Evolutionary conservation across 2,113 vertebrate genomes (phyloP), one percentile per base, ranked within the genome.

Genomic region (Salvelinus sp.): DNA sequence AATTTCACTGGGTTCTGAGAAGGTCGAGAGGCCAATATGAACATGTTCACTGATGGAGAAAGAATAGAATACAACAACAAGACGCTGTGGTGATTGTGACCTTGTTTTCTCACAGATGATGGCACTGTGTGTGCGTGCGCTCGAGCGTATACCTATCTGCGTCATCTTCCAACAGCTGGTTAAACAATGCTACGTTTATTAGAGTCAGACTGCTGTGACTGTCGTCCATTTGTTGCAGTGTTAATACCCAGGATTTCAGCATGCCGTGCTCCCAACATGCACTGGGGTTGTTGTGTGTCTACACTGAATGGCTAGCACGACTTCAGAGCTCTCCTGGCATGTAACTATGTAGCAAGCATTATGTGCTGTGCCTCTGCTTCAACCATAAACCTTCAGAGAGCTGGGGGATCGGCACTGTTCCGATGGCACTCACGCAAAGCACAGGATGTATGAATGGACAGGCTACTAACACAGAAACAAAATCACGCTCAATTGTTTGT

Each of bases 251-350:
- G 64, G 69, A 77, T 75, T 71, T 70, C n/a, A 70, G n/a, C 74
- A 10, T 22, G 50, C 66, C 44, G 20, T 71, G 76, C 85, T 86
- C 77, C 69, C 60, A 69, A 78, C 65, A 75, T 78, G 70, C 69
- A 79, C 60, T 25, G 33, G 20, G 73, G 69, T 74, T 5, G 2
- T 75, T 30, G 77, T 70, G 76, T 73, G 75, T 77, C 76, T 54
- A 48, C 62, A 18, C 20, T 23, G 28, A 73, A 48, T 33, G 70
- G 75, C 3, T 76, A 50, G 27, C 67, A 47, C 9, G 76, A 14
- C 77, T 68, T 71, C 74, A 70, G 80, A 85, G 80, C 82, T 82
- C 81, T 83, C 76, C 78, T 48, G 87, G 83, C 72, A 85, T 83
- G 80, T 48, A 62, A 71, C 79, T 22, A 62, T 50, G 77, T 71